Evolutionary conservation across 2,888 invertebrate species (phyloP), one percentile per base, ranked within the genome.

Genomic region (Proisotoma minuta): DNA sequence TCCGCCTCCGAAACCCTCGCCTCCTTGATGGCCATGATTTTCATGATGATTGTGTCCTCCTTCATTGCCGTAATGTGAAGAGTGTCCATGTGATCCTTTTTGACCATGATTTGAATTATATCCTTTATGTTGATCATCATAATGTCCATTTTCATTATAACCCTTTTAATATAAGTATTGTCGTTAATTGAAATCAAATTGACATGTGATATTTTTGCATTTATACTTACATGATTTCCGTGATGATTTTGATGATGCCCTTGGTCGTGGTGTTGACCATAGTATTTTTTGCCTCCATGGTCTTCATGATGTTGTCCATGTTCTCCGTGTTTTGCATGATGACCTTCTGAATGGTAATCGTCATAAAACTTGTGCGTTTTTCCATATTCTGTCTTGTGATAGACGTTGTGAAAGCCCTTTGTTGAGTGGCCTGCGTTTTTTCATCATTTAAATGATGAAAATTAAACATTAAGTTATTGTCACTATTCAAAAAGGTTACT

Each of bases 331-430:
- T 68, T 65, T 23, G 47, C 29, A 34, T 66, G 61, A 22, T 63
- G 59, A 5, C 69, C 67, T 5, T 67, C 71, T 12, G 64, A 57
- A 51, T 73, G 73, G 50, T 65, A 69, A 53, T 72, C 71, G 52
- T 73, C 73, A 49, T 73, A 73, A 59, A 73, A 73, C 3, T 63
- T 52, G 12, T 69, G 66, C 18, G 70, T 62, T 52, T 73, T 73
- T 34, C 69, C 66, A 63, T 73, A 73, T 57, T 73, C 73, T 28
- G 69, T 70, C 68, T 73, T 73, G 59, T 73, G 73, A 29, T 73
- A 73, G 8, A 62, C 60, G 28, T 73, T 73, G 40, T 66, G 67
- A 50, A 70, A 73, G 53, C 73, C 73, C 57, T 71, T 72, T 23
- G 71, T 72, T 3, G 68, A 64, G 47, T 72, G 71, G 20, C 73